These are phyloP conservation scores for Mobula hypostoma DNA, from an alignment of 2,113 vertebrate genomes.

Conservation along the genomic window DNA sequence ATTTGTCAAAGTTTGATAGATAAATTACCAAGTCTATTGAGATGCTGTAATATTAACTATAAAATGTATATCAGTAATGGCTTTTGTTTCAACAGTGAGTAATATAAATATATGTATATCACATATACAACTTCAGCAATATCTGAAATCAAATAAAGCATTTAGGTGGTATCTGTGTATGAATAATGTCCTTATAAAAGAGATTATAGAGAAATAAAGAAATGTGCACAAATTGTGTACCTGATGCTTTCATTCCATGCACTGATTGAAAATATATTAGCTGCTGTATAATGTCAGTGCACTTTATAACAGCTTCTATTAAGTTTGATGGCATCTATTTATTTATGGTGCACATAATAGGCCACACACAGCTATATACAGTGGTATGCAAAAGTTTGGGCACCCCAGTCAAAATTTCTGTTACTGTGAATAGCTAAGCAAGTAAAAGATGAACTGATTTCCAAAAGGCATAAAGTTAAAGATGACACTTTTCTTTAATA, in stretches of 20 bases:
- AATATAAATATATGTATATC: background rate
- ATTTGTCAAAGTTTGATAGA: background rate
- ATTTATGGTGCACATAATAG: background rate
- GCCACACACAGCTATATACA: too few relatives aligned
- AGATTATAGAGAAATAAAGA: background rate
- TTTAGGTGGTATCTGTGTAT: background rate
- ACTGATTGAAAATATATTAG: background rate
- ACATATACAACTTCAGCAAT: background rate
- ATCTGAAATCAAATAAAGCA: constrained; percentile 7
- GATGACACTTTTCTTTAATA: too few relatives aligned
- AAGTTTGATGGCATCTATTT: background rate
- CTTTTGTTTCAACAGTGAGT: background rate
- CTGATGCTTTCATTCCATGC: background rate
- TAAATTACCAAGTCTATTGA: constrained; percentile 29
- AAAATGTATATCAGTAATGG: background rate
- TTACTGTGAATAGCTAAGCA: too few relatives aligned
- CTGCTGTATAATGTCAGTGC: background rate
- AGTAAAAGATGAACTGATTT: too few relatives aligned
- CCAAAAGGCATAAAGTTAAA: too few relatives aligned
- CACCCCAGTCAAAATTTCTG: too few relatives aligned
- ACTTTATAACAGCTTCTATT: background rate
- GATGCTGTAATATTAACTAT: background rate
- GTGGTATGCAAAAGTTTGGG: too few relatives aligned
- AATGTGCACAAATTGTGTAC: background rate
- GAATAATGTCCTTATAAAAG: background rate